Base-by-base conservation (phyloP, 2,797 vertebrate species). In the Enteromius anoplus region DNA sequence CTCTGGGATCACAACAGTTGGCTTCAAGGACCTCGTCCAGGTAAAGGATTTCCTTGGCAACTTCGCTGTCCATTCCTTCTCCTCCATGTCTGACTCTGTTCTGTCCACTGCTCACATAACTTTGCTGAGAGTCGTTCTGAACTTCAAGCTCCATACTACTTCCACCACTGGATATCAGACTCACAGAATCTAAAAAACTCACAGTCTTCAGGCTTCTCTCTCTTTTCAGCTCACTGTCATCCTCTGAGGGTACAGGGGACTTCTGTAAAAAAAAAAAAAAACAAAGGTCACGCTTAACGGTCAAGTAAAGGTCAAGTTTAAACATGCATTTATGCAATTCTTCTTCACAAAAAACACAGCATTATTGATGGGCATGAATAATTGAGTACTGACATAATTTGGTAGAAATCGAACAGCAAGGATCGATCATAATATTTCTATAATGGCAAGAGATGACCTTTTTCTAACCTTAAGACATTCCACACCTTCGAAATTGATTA, bases 21-120 rank as follows among this genome's bases (percentile, higher is more conserved):
- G 96, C 97, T 69, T 98, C 97, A 78, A 98, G 91, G 40, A 98
- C 97, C 91, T 99, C 97, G 85, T 99, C 97, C 90, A 98, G 91
- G 92, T 98, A 98, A 45, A 94, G 93, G 88, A 98, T 98, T 93
- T 99, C 97, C 94, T 97, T 94, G 90, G 95, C 95, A 86, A 97
- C 96, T 51, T 98, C 97, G 17, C 92, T 96, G 86, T 98, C 97
- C 78, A 97, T 86, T 53, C 92, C 93, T 85, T 96, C 96, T 0
- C 93, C 94, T 85, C 91, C 94, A 53, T 95, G 93, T 77, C 93
- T 93, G 75, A 94, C 88, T 82, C 94, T 94, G 88, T 94, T 97
- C 84, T 93, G 94, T 70, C 93, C 89, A 88, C 92, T 89, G 87
- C 92, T 73, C 5, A 94, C 92, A 88, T 94, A 94, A 86, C 91